These are phyloP conservation scores for Zoanthus gigantus DNA, from an alignment of 92 coral and sea anemone genomes.

Conservation along the genomic window DNA sequence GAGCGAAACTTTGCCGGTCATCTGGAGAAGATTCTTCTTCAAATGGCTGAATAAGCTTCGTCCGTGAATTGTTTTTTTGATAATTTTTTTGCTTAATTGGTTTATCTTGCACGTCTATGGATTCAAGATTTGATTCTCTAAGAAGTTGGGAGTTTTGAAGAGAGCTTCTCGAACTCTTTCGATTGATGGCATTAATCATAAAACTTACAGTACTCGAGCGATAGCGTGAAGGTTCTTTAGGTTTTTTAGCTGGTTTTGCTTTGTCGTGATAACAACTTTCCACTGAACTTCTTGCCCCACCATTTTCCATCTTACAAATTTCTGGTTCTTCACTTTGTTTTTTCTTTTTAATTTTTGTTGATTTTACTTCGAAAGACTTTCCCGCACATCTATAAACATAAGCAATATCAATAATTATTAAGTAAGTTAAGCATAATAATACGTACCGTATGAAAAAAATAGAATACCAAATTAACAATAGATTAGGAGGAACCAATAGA, in stretches of 20 bases:
- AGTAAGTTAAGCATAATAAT: background rate
- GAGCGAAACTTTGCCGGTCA: background rate
- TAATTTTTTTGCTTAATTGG: background rate
- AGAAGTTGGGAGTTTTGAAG: background rate
- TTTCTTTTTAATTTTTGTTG: slow-evolving; percentile 61
- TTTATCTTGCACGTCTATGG: background rate
- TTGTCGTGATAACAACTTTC: background rate
- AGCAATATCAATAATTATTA: background rate
- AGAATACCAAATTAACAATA: background rate
- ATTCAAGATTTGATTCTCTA: background rate
- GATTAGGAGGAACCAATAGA: too few relatives aligned
- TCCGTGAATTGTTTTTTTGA: background rate
- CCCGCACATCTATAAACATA: slow-evolving; percentile 61
- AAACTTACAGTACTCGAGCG: slow-evolving; percentile 39
- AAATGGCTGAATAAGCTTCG: background rate
- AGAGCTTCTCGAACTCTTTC: background rate
- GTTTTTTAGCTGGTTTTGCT: background rate
- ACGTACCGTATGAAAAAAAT: background rate
- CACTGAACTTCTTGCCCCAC: background rate
- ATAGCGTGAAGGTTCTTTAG: background rate
- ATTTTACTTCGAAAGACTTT: slow-evolving; percentile 64
- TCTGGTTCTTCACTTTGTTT: slow-evolving; percentile 26
- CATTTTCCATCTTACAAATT: background rate
- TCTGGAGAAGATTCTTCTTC: background rate
- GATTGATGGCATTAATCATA: slow-evolving; percentile 52